Evolutionary conservation across 1,140 invertebrate genomes (phyloP).

Genomic region (Drosophila lini): DNA sequence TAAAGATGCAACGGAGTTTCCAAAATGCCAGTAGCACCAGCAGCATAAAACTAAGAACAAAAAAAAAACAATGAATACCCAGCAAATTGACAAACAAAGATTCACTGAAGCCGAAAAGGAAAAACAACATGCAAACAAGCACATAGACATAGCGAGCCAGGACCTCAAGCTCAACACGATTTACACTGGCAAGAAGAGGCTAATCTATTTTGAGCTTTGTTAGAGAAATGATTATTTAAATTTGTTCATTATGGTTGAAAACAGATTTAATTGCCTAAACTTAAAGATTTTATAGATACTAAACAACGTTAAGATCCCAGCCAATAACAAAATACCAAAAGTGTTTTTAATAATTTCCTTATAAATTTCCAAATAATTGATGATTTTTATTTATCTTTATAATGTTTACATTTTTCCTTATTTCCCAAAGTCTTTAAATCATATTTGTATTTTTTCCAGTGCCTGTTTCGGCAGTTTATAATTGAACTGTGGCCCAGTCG

Average conservation of each 20-base stretch:
- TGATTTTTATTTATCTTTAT: no score
- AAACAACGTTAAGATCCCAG: no score
- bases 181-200: slow-evolving; percentile 14
- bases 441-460: slow-evolving; percentile 2
- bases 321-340: no score
- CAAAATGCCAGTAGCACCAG: slow-evolving; percentile 45
- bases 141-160: slow-evolving; percentile 16
- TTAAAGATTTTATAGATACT: no score
- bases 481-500: slow-evolving; percentile 71
- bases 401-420: no score
- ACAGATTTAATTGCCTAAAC: no score
- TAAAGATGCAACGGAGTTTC: slow-evolving; percentile 54
- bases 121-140: slow-evolving; percentile 52
- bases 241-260: no score
- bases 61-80: slow-evolving; percentile 42
- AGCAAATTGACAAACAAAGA: slow-evolving; percentile 60
- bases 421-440: no score
- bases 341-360: no score
- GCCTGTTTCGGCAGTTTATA: slow-evolving; percentile 60
- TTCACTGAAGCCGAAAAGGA: slow-evolving; percentile 56
- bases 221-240: background rate
- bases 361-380: no score
- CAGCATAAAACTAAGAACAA: slow-evolving; percentile 7
- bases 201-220: no score
- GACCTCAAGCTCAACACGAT: slow-evolving; percentile 11